These are phyloP conservation scores for Stenodera caucasica DNA, from an alignment of 2,888 invertebrate species.

Conservation along the genomic window DNA sequence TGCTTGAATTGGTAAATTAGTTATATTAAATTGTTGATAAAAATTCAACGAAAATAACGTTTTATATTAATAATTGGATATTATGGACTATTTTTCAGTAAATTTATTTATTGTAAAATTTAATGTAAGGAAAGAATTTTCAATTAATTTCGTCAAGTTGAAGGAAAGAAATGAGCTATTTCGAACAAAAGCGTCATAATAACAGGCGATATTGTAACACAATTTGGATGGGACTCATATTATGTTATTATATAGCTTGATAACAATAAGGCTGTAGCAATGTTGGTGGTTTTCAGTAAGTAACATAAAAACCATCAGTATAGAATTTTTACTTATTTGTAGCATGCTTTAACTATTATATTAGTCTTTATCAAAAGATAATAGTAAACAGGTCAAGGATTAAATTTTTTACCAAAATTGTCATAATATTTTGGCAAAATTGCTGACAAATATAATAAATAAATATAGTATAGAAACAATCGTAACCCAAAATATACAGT, in stretches of 20 bases:
- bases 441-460: not conserved
- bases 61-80: too few relatives aligned
- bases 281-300: conserved; percentile 13
- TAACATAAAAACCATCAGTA: conserved; percentile 13
- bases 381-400: not conserved
- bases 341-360: too few relatives aligned
- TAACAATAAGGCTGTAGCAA: conserved; percentile 15
- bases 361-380: not conserved
- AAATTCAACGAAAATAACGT: too few relatives aligned
- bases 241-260: conserved; percentile 30
- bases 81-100: too few relatives aligned
- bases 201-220: conserved; percentile 31
- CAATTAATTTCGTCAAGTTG: conserved; percentile 22
- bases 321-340: conserved; percentile 27
- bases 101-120: too few relatives aligned
- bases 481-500: not conserved
- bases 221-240: conserved; percentile 29
- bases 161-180: conserved; percentile 29
- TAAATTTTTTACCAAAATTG: too few relatives aligned
- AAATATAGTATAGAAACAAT: not conserved
- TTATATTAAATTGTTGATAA: too few relatives aligned
- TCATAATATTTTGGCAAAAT: not conserved
- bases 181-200: conserved; percentile 31
- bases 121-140: conserved; percentile 14
- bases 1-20: too few relatives aligned